A percentile compares a stretch with the other conserved stretches of the same genome.
Evolutionary conservation across 2,113 vertebrate species (phyloP).

Genomic region (Ochotona curzoniae): DNA sequence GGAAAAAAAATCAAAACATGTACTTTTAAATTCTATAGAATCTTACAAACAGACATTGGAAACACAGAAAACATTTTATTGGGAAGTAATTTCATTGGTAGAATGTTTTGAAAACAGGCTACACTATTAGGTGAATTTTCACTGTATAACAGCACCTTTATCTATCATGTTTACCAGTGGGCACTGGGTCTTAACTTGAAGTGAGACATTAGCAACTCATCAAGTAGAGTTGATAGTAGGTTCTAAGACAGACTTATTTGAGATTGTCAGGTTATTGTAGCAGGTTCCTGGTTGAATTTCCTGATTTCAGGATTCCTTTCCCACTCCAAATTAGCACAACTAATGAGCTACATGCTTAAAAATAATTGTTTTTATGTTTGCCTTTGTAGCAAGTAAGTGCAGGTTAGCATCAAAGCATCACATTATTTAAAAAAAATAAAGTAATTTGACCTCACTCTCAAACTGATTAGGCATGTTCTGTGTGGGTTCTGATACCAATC

Average conservation of each 20-base stretch:
- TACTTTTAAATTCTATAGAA: slow-evolving; percentile 21
- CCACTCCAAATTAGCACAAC: background rate
- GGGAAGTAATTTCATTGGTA: slow-evolving; percentile 40
- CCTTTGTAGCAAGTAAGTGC: background rate
- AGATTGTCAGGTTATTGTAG: background rate
- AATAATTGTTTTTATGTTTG: background rate
- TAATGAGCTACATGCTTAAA: background rate
- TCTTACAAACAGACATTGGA: slow-evolving; percentile 37
- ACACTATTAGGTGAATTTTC: background rate
- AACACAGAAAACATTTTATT: slow-evolving; percentile 23
- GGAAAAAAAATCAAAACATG: background rate
- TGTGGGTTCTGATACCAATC: background rate
- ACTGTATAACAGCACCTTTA: background rate
- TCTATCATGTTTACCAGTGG: background rate
- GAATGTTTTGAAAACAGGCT: slow-evolving; percentile 3
- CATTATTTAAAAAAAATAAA: too few species aligned
- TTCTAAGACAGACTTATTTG: background rate
- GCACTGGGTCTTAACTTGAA: slow-evolving; percentile 45
- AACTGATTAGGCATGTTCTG: background rate
- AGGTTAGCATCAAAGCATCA: too few species aligned
- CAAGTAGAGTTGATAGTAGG: background rate
- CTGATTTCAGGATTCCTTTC: background rate
- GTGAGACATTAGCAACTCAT: background rate
- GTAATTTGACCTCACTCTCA: background rate
- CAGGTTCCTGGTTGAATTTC: background rate